Base-by-base conservation (phyloP, 2,888 invertebrate species). In the Clepsis dumicolana region DNA sequence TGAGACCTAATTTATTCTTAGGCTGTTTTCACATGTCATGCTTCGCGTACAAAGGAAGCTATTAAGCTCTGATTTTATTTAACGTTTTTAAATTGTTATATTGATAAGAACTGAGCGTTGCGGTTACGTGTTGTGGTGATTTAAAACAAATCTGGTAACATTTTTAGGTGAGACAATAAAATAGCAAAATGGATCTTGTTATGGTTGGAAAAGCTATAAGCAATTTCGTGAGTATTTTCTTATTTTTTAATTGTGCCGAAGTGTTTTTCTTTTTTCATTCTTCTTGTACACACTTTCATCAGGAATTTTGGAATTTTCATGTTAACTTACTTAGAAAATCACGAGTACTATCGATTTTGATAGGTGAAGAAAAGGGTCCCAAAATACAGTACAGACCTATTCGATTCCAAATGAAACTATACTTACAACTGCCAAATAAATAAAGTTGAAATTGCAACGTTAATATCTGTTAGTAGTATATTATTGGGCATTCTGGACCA, bases 141-240 rank as follows among this genome's bases (percentile, higher is more conserved):
- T 27, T 27, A 4, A 27, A 12, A 24, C 3, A 25, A 21, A 2
- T 57, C 67, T 65, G 44, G 0, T 44, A 7, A 12, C 14, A 70
- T 61, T 63, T 57, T 25, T n/a, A n/a, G 50, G 32, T 67, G 64
- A 24, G 24, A 52, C 35, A 54, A 44, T 18, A 67, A 10, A 48
- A 10, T n/a, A 8, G 48, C 27, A 77, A 77, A 50, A 92, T 92
- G 92, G 92, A 92, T 86, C 76, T 92, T 57, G 83, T 87, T 18
- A 78, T 91, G 65, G 82, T 93, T 74, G 91, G 91, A 60, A 88
- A 83, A 77, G 85, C 84, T 70, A 90, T 92, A 69, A 91, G 85
- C 78, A 92, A 88, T 73, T 91, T 93, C 76, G 92, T 92, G 79
- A 93, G 92, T 91, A 83, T 64, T 14, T 56, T 53, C 10, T 53